Evolutionary conservation across 2,113 vertebrate species (phyloP).

Genomic region (Eptesicus fuscus): DNA sequence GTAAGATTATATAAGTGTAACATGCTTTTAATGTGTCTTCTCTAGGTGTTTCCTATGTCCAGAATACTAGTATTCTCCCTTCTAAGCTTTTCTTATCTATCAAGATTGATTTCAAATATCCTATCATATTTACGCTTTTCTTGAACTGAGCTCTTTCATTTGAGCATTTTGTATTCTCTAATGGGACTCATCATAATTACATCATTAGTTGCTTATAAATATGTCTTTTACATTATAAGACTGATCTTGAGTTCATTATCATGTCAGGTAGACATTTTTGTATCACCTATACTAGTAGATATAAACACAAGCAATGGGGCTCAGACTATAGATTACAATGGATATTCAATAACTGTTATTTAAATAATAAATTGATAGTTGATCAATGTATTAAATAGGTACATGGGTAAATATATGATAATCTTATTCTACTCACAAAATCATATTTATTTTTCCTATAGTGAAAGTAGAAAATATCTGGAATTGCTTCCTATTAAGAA

Average conservation of each 20-base stretch:
- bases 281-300: neutral
- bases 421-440: neutral
- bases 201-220: neutral
- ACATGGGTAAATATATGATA: neutral
- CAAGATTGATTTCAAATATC: neutral
- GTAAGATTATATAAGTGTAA: neutral
- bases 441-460: neutral
- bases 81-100: neutral
- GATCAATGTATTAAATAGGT: neutral
- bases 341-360: neutral
- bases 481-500: conserved; percentile 1
- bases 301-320: neutral
- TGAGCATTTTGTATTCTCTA: neutral
- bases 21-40: neutral
- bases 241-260: neutral
- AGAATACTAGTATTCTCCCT: neutral
- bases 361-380: neutral
- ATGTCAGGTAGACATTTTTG: neutral
- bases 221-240: neutral
- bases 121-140: neutral
- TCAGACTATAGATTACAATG: neutral
- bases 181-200: neutral
- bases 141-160: neutral
- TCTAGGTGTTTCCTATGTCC: neutral
- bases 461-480: neutral